Base-by-base conservation (phyloP, 2,113 vertebrate species). In the Merops nubicus region DNA sequence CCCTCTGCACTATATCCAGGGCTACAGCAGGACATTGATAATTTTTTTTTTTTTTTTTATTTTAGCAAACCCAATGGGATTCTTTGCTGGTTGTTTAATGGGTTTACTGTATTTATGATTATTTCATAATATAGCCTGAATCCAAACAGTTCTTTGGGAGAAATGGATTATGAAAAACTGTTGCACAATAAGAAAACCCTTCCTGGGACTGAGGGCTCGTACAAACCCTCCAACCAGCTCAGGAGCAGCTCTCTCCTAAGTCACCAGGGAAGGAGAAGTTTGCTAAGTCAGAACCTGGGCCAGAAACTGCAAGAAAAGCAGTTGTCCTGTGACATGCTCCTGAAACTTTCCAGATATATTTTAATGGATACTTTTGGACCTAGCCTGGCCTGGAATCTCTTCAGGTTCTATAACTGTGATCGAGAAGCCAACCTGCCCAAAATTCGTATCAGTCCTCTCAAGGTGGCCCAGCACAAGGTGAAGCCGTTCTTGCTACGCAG, bases 101-200 rank as follows among this genome's bases (percentile, higher is more conserved):
- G 5, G 51, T 79, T 88, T 73, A 68, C 43, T 72, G 20, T 91
- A 53, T 91, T 90, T 94, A 54, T 15, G 11, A 79, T 89, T 93
- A 63, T 97, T 95, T 88, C 95, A 97, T 96, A 96, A 57, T 12
- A 36, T 45, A 92, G 62, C 31, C 59, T 21, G 20, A 82, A 81
- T 90, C 83, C 57, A 53, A 96, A 40, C 57, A 93, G 38, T 83
- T 94, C 79, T 60, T 51, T 91, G 63, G 89, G 94, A 84, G 40
- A 84, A 19, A 28, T 29, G 70, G 88, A 91, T 75, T 73, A 65
- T n/a, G 62, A 82, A 56, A 83, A 75, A 21, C 48, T 38, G 6
- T 45, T 82, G 38, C 62, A 63, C 23, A 64, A n/a, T 40, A 40
- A 48, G 90, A 78, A 86, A 78, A 68, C 25, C 26, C 23, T 88